phyloP scores from a whole-genome alignment of 2,888 invertebrate genomes.

The Mesorhabditis spiculigera region DNA sequence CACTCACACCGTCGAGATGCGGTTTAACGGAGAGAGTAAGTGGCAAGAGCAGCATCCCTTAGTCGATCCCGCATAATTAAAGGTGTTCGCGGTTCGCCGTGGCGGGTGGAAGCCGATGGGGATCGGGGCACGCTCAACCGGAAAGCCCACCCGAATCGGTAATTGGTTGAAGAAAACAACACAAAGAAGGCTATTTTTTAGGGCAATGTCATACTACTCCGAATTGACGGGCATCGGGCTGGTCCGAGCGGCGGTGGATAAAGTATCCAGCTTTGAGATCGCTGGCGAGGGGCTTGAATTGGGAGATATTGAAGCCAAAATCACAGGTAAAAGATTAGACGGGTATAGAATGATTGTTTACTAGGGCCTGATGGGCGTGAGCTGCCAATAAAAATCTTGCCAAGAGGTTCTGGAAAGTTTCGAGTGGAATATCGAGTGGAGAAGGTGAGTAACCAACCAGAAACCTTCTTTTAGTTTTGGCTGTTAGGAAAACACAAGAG shows the following conservation, averaged over 20 bases:
- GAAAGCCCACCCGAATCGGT: neutral
- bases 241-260: slow-evolving; percentile 69
- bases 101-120: slow-evolving; percentile 34
- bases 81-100: slow-evolving; percentile 19
- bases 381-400: slow-evolving; percentile 77
- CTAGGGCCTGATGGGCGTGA: slow-evolving; percentile 80
- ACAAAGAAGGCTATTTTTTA: slow-evolving; percentile 10
- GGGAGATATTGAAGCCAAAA: slow-evolving; percentile 35
- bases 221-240: slow-evolving; percentile 58
- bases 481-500: neutral
- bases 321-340: slow-evolving; percentile 10
- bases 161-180: neutral
- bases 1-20: slow-evolving; percentile 84
- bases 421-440: slow-evolving; percentile 83
- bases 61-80: neutral
- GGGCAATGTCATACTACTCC: slow-evolving; percentile 41
- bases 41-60: too few species aligned
- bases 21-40: slow-evolving; percentile 71
- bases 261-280: slow-evolving; percentile 34
- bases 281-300: slow-evolving; percentile 39
- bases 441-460: slow-evolving; percentile 24
- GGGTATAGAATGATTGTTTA: slow-evolving; percentile 5
- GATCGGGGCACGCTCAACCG: neutral
- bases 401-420: slow-evolving; percentile 78
- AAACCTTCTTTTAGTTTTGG: neutral